Base-by-base conservation (phyloP, 2,113 vertebrate genomes). In the Prietella phreatophila region DNA sequence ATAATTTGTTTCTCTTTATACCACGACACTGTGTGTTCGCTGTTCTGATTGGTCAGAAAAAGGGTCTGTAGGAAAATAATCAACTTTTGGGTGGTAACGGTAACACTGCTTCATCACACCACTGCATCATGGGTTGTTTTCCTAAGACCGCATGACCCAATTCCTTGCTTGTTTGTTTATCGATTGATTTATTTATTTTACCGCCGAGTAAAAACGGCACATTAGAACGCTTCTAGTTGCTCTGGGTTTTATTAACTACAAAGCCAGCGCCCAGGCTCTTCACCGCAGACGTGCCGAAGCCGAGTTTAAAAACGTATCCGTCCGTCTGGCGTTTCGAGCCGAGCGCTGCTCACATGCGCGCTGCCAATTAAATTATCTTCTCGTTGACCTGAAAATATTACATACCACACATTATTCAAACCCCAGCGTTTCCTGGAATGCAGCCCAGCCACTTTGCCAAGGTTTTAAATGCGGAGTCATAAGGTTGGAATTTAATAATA, bases 401-500 rank as follows among this genome's bases (percentile, higher is more conserved):
- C 60, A 20, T 61, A 86, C 50, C 25, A 6, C 60, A 8, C 58
- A 67, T 63, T 71, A 63, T 63, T 50, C 56, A 39, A 27, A 67
- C 60, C 80, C 33, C 7, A 7, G 33, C 36, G 1, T 61, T 82
- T 61, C 56, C 80, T 82, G 80, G 56, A 82, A 39, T 8, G 5
- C 33, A 15, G 56, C 36, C 42, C 42, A 30, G 61, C 4, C 67
- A 25, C 47, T 55, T 55, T 55, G 65, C 83, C 83, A 71, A 27
- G n/a, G 17, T 4, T 58, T 56, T 36, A 47, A 55, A 65, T 0
- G 63, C 83, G 19, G 84, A 67, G 42, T 80, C 42, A 14, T 55
- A 27, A 81, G 76, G 60, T 65, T 53, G 36, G 58, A 33, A 65
- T 65, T 65, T 86, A 80, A 65, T 80, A n/a, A 65, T 79, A 33